These are phyloP conservation scores for Australoheros facetus DNA, from an alignment of 2,797 vertebrate species.

Conservation along the genomic window DNA sequence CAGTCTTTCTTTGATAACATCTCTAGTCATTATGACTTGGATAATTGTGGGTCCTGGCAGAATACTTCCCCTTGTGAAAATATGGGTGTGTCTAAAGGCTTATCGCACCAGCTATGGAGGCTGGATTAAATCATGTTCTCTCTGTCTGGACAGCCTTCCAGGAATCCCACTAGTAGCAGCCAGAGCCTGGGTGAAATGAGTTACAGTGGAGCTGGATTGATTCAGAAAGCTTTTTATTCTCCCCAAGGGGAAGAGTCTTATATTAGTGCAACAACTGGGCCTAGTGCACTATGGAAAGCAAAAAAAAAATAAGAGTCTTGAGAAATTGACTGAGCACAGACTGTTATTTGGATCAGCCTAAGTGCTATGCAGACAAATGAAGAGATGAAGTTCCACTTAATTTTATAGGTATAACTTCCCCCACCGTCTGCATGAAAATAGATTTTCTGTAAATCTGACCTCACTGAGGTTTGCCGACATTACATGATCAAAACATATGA, in stretches of 20 bases:
- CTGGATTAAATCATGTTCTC: slow-evolving; percentile 71
- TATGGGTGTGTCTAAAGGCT: slow-evolving; percentile 72
- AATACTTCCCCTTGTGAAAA: slow-evolving; percentile 77
- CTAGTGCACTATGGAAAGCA: slow-evolving; percentile 38
- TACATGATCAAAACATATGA: slow-evolving; percentile 60
- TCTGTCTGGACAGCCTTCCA: slow-evolving; percentile 70
- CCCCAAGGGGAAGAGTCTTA: slow-evolving; percentile 46
- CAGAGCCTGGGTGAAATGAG: slow-evolving; percentile 69
- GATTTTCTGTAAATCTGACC: slow-evolving; percentile 57
- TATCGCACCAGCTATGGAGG: slow-evolving; percentile 66
- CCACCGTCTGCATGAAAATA: slow-evolving; percentile 58
- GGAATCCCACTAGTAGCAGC: slow-evolving; percentile 70
- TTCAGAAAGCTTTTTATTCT: slow-evolving; percentile 45
- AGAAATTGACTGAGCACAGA: slow-evolving; percentile 52
- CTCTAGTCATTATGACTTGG: slow-evolving; percentile 75
- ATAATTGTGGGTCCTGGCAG: slow-evolving; percentile 79
- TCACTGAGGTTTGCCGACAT: slow-evolving; percentile 50
- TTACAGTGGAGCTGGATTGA: slow-evolving; percentile 62
- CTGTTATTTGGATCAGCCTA: slow-evolving; percentile 47
- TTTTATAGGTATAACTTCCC: slow-evolving; percentile 48
- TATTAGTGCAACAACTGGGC: slow-evolving; percentile 58
- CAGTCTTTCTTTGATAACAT: slow-evolving; percentile 78
- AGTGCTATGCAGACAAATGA: slow-evolving; percentile 48
- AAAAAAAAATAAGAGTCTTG: slow-evolving; percentile 20
- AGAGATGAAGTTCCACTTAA: slow-evolving; percentile 57